phyloP scores from a whole-genome alignment of 2,888 invertebrate species.

The Nymphalis polychloros region DNA sequence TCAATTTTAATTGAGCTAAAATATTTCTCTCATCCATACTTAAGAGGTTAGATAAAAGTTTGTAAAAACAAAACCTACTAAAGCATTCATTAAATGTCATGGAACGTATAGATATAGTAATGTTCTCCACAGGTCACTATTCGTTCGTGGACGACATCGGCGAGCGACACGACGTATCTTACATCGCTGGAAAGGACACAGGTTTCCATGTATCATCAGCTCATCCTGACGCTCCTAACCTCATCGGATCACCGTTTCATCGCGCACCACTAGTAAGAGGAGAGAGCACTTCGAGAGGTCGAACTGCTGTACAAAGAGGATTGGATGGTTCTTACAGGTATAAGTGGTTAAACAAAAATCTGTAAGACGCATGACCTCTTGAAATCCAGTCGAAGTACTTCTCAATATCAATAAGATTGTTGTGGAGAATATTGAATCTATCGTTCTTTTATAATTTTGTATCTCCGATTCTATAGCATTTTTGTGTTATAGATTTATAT shows the following conservation, averaged over 20 bases:
- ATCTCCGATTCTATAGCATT: neutral
- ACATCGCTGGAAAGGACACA: constrained; percentile 87
- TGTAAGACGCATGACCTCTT: neutral
- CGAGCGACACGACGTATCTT: constrained; percentile 88
- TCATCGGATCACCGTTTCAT: constrained; percentile 84
- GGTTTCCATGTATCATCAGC: constrained; percentile 89
- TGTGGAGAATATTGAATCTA: too few relatives aligned
- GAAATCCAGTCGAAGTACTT: neutral
- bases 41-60: too few relatives aligned
- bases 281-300: constrained; percentile 84
- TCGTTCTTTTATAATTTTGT: too few relatives aligned
- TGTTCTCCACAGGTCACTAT: constrained; percentile 79
- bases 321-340: constrained; percentile 87
- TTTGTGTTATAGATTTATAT: constrained; percentile 82
- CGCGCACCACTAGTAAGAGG: constrained; percentile 84
- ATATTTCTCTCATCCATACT: too few relatives aligned
- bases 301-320: constrained; percentile 87
- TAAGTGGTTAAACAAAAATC: constrained; percentile 17
- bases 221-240: constrained; percentile 85
- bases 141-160: constrained; percentile 89
- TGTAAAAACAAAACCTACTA: too few relatives aligned
- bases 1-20: too few relatives aligned
- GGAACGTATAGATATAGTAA: too few relatives aligned
- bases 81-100: too few relatives aligned
- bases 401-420: too few relatives aligned